phyloP scores from a whole-genome alignment of 2,113 vertebrate species.

The Muntiacus muntjak region DNA sequence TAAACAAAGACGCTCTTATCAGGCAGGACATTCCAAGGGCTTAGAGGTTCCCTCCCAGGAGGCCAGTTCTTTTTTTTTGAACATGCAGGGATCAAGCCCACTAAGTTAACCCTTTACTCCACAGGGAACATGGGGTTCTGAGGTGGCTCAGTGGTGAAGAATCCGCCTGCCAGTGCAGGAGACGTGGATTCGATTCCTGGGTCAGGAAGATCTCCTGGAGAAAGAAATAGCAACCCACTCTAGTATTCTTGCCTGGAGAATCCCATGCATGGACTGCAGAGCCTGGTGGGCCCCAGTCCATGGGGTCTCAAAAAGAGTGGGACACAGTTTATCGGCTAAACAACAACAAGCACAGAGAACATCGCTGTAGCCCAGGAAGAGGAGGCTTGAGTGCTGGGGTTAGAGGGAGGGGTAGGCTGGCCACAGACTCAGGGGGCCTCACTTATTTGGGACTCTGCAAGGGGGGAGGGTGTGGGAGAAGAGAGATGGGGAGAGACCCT shows the following conservation, averaged over 20 bases:
- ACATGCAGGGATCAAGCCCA: not conserved
- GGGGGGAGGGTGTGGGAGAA: not conserved
- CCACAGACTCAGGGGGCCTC: not conserved
- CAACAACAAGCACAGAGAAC: not conserved
- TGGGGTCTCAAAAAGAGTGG: not conserved
- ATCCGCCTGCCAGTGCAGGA: not conserved
- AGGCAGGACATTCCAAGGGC: not conserved
- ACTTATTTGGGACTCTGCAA: not conserved
- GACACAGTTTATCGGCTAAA: not conserved
- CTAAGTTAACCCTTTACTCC: not conserved
- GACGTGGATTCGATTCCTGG: not conserved
- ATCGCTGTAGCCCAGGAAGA: not conserved
- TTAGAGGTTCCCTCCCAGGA: not conserved
- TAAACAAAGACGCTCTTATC: not conserved
- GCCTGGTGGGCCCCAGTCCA: not conserved
- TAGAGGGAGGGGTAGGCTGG: not conserved
- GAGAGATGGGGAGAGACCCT: not conserved
- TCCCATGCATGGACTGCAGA: not conserved
- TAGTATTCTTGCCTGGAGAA: not conserved
- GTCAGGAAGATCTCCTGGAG: not conserved
- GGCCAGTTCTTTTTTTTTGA: not conserved
- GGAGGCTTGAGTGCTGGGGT: not conserved
- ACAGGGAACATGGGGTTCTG: not conserved
- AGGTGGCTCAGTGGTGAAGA: not conserved
- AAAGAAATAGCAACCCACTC: not conserved